These are phyloP conservation scores for Reinhardtius hippoglossoides DNA, from an alignment of 2,113 vertebrate species.

Conservation along the genomic window DNA sequence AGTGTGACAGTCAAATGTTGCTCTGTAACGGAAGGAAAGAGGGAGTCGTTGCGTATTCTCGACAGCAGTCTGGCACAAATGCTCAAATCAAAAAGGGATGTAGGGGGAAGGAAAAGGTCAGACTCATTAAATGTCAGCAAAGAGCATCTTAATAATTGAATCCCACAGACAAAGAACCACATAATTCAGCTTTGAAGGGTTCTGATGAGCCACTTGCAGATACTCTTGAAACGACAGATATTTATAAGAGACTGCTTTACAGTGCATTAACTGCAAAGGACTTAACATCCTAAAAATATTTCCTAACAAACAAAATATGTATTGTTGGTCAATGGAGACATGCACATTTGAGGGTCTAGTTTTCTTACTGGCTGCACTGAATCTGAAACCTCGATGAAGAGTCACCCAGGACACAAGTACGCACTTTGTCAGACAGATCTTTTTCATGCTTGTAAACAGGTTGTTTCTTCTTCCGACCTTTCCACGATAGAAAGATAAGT, in stretches of 20 bases:
- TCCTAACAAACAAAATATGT: neutral
- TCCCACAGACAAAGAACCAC: conserved; percentile 59
- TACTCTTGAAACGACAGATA: neutral
- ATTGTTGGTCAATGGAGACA: conserved; percentile 2
- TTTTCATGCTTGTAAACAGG: neutral
- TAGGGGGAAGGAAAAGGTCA: conserved; percentile 67
- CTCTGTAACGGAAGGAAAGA: conserved; percentile 22
- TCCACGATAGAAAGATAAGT: conserved; percentile 13
- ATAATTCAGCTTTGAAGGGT: conserved; percentile 47
- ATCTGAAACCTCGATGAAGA: no score
- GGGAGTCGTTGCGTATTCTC: conserved; percentile 56
- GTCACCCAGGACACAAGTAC: no score
- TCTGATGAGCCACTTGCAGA: conserved; percentile 27
- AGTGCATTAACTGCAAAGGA: conserved; percentile 30
- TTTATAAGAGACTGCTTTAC: conserved; percentile 10
- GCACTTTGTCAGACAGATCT: neutral
- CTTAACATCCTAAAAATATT: neutral
- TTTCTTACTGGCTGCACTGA: no score
- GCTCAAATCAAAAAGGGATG: conserved; percentile 57
- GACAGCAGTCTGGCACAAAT: conserved; percentile 50
- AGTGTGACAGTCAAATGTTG: conserved; percentile 19
- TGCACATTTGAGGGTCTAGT: neutral
- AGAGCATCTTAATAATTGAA: conserved; percentile 73
- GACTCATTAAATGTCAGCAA: conserved; percentile 78
- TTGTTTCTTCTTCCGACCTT: neutral